Percentiles rank a stretch among this genome's conserved stretches.
These are phyloP conservation scores for Valencia hispanica DNA, from an alignment of 2,797 vertebrate species.

Conservation along the genomic window DNA sequence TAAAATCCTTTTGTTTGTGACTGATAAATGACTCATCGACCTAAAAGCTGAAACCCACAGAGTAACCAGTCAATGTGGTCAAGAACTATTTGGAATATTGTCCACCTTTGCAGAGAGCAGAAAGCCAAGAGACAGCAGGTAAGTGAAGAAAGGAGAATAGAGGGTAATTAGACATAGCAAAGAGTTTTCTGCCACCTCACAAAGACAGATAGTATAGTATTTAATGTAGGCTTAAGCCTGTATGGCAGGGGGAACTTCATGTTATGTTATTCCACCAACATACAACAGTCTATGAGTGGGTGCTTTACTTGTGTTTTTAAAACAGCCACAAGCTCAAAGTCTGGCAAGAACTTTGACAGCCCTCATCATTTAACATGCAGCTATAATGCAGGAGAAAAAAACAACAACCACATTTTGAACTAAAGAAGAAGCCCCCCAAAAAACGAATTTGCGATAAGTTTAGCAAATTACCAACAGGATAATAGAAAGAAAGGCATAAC, in stretches of 20 bases:
- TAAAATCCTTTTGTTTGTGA: conserved; percentile 1
- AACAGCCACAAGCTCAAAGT: not conserved
- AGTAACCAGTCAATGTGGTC: not conserved
- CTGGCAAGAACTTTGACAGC: not conserved
- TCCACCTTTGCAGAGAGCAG: not conserved
- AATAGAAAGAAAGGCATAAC: not conserved
- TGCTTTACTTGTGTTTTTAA: not conserved
- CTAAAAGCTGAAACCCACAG: not conserved
- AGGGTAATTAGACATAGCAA: not conserved
- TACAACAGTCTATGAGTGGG: not conserved
- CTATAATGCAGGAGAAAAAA: not conserved
- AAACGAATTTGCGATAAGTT: not conserved
- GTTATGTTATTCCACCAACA: not conserved
- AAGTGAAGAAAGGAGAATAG: not conserved
- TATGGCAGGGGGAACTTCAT: not conserved
- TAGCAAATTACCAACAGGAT: not conserved
- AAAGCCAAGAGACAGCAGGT: not conserved
- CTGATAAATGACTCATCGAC: not conserved
- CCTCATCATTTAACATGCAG: not conserved
- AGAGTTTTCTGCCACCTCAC: not conserved
- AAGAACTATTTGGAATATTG: not conserved
- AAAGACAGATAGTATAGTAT: not conserved
- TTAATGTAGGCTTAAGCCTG: not conserved
- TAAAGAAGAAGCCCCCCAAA: not conserved
- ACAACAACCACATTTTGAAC: not conserved